These are phyloP conservation scores for Parauchenoglanis punctatus DNA, from an alignment of 2,797 vertebrate genomes.

Conservation along the genomic window DNA sequence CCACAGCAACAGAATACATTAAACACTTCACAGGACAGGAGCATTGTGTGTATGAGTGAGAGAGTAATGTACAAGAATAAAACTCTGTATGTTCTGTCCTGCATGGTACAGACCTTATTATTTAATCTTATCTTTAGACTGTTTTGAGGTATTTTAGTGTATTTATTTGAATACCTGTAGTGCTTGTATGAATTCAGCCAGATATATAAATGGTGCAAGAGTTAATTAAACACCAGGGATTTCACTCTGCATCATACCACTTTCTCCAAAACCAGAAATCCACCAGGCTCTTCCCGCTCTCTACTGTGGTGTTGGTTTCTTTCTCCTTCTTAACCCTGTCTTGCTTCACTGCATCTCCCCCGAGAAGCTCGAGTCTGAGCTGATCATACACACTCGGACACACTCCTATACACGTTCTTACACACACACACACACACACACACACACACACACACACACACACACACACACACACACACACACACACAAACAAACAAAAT, in stretches of 20 bases:
- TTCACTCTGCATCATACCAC: background rate
- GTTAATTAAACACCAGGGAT: constrained; percentile 7
- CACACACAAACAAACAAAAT: background rate
- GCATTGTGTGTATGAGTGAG: background rate
- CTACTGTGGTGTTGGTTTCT: background rate
- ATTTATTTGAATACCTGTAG: background rate
- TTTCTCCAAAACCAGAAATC: constrained; percentile 7
- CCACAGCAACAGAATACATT: background rate
- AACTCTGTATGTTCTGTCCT: background rate
- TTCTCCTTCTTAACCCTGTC: constrained; percentile 31
- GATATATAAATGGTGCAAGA: background rate
- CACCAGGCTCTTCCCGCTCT: constrained; percentile 5
- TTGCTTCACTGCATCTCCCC: constrained; percentile 41
- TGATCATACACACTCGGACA: background rate
- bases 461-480: background rate
- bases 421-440: constrained; percentile 3
- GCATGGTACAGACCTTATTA: background rate
- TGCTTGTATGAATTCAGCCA: background rate
- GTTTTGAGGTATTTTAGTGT: background rate
- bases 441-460: no score
- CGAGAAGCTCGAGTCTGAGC: constrained; percentile 20
- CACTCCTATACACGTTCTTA: background rate
- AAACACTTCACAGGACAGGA: background rate
- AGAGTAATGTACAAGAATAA: background rate
- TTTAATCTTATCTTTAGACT: background rate